These are phyloP conservation scores for Atta cephalotes DNA, from an alignment of 1,140 invertebrate species.

Conservation along the genomic window DNA sequence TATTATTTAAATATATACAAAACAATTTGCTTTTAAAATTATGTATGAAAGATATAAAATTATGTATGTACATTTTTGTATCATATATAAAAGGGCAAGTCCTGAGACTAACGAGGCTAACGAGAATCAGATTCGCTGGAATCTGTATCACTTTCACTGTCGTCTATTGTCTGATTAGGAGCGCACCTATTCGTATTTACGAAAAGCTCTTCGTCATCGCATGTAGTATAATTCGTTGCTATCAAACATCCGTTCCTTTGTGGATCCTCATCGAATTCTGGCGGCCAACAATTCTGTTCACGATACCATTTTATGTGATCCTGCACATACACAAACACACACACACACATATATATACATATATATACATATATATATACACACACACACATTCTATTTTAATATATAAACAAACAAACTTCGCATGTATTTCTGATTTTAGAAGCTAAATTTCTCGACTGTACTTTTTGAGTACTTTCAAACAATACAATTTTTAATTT, in stretches of 20 bases:
- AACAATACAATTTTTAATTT: too few relatives aligned
- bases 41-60: not conserved
- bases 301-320: slow-evolving; percentile 94
- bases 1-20: slow-evolving; percentile 32
- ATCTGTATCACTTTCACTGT: slow-evolving; percentile 62
- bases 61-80: not conserved
- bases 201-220: slow-evolving; percentile 86
- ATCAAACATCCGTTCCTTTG: slow-evolving; percentile 66
- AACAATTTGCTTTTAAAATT: slow-evolving; percentile 7
- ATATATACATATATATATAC: not conserved
- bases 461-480: too few relatives aligned
- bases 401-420: too few relatives aligned
- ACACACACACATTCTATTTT: not conserved
- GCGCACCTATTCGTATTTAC: slow-evolving; percentile 87
- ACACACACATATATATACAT: not conserved
- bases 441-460: too few relatives aligned
- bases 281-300: slow-evolving; percentile 92
- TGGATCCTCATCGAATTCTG: slow-evolving; percentile 85
- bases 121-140: slow-evolving; percentile 12
- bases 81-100: not conserved
- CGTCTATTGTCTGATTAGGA: slow-evolving; percentile 61
- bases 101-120: not conserved
- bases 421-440: too few relatives aligned
- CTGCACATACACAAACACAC: slow-evolving; percentile 50
- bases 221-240: slow-evolving; percentile 61